Evolutionary conservation across 2,113 vertebrate species (phyloP).

Genomic region (Strix uralensis): DNA sequence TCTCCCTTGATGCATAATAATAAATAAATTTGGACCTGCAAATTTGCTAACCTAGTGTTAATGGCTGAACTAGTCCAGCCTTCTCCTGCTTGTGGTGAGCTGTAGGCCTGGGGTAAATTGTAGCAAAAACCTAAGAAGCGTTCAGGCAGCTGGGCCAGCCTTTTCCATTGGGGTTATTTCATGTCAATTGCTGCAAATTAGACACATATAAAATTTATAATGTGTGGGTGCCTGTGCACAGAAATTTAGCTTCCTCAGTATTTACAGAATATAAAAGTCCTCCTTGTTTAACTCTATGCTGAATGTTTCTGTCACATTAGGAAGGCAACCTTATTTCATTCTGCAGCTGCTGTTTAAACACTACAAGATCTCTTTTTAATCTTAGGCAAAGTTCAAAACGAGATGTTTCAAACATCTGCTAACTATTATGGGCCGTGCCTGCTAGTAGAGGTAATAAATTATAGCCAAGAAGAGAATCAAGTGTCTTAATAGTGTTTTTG

Average conservation of each 20-base stretch:
- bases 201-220: neutral
- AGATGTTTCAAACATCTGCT: slow-evolving; percentile 54
- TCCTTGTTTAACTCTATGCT: slow-evolving; percentile 29
- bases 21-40: neutral
- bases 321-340: slow-evolving; percentile 50
- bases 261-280: slow-evolving; percentile 47
- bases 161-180: neutral
- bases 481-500: slow-evolving; percentile 26
- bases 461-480: neutral
- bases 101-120: neutral
- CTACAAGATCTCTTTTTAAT: slow-evolving; percentile 32
- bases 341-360: slow-evolving; percentile 39
- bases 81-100: neutral
- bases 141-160: neutral
- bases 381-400: slow-evolving; percentile 34
- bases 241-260: slow-evolving; percentile 8
- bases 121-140: neutral
- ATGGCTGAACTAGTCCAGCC: rapidly evolving
- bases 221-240: neutral
- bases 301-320: slow-evolving; percentile 32
- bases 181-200: slow-evolving; percentile 6
- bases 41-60: neutral
- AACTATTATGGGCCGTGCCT: slow-evolving; percentile 35
- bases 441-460: slow-evolving; percentile 37
- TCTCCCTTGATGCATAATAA: neutral